Conservation (phyloP, 2,797 vertebrate species). For the Pipistrellus kuhlii region DNA sequence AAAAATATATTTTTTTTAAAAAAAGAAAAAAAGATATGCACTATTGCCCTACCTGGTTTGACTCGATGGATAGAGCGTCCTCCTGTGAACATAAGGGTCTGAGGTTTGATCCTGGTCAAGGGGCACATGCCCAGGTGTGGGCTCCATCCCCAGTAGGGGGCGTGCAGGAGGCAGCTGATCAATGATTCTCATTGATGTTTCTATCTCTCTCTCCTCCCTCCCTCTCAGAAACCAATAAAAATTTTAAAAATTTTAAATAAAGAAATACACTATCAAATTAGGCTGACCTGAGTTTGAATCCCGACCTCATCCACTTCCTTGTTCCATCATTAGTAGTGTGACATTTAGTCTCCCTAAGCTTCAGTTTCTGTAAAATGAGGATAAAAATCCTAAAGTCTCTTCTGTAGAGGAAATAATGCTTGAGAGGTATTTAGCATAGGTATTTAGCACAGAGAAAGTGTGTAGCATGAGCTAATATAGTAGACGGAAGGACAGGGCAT, state of each 20-base stretch:
- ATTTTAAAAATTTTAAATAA: not conserved
- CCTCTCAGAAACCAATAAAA: not conserved
- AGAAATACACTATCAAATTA: constrained; percentile 1
- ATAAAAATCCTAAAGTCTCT: not conserved
- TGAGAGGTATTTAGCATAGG: not conserved
- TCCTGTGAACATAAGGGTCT: not conserved
- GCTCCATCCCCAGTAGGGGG: no score
- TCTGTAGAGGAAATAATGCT: not conserved
- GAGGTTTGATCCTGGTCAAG: no score
- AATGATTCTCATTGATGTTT: no score
- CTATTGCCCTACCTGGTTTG: not conserved
- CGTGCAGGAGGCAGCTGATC: no score
- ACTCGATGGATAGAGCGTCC: not conserved
- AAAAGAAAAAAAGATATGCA: not conserved
- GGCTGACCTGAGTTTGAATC: not conserved
- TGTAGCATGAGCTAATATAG: not conserved
- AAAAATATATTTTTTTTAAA: not conserved
- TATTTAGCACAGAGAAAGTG: not conserved
- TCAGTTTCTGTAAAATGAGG: constrained; percentile 52
- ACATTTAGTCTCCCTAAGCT: not conserved
- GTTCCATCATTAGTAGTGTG: not conserved
- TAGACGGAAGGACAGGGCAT: not conserved
- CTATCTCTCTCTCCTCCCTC: no score
- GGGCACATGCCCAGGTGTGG: no score
- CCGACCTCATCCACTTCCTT: not conserved